phyloP scores from a whole-genome alignment of 1,140 invertebrate species.

The Trachymyrmex cornetzi region DNA sequence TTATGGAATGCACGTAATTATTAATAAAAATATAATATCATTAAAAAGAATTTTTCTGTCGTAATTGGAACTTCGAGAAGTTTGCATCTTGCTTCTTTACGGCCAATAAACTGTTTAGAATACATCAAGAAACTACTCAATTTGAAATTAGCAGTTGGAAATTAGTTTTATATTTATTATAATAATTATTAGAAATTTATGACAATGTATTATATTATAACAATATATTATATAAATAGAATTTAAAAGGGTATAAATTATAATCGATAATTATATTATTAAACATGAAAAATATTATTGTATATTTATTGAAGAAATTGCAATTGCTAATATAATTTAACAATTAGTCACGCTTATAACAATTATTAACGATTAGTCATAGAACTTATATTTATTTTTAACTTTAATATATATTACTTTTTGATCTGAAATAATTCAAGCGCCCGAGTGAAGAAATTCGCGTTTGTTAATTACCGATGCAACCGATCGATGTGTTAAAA shows the following conservation, averaged over 20 bases:
- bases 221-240: background rate
- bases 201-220: background rate
- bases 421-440: constrained; percentile 29
- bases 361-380: background rate
- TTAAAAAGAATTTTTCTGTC: constrained; percentile 64
- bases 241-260: background rate
- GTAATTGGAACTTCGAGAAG: constrained; percentile 54
- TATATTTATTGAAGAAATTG: constrained; percentile 3
- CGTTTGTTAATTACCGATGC: constrained; percentile 71
- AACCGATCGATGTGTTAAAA: constrained; percentile 72
- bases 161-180: background rate
- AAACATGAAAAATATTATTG: background rate
- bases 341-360: constrained; percentile 5
- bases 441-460: constrained; percentile 51
- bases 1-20: constrained; percentile 69
- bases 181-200: background rate
- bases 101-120: background rate
- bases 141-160: background rate
- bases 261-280: background rate
- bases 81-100: background rate
- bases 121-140: background rate
- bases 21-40: constrained; percentile 50
- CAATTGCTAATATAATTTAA: background rate
- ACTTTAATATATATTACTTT: constrained; percentile 15
- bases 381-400: background rate